A percentile compares a stretch with the other conserved stretches of the same genome.
Evolutionary conservation across 2,888 invertebrate genomes (phyloP).

Genomic region (Spodoptera exigua): DNA sequence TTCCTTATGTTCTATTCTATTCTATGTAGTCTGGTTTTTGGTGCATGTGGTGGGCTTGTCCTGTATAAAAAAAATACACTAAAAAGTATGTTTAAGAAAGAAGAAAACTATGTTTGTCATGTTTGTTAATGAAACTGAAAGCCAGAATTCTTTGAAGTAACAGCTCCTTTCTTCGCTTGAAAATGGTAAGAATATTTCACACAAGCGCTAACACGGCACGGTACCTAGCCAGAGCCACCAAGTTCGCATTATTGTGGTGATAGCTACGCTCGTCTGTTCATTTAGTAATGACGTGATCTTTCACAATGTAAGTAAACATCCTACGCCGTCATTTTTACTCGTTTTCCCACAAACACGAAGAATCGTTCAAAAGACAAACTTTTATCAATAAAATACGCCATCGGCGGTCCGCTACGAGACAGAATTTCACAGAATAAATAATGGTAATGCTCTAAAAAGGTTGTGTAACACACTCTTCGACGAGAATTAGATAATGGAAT

Average conservation of each 20-base stretch:
- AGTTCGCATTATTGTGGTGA: slow-evolving; percentile 15
- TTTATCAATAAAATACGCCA: slow-evolving; percentile 27
- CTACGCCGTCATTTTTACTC: slow-evolving; percentile 31
- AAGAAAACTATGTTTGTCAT: too few species aligned
- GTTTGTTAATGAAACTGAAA: too few species aligned
- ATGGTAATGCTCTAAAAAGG: slow-evolving; percentile 19
- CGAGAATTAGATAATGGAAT: slow-evolving; percentile 31
- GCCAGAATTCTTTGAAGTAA: too few species aligned
- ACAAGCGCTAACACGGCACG: too few species aligned
- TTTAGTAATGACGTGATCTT: slow-evolving; percentile 26
- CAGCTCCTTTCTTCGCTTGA: too few species aligned
- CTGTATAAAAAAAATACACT: too few species aligned
- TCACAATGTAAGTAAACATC: slow-evolving; percentile 47
- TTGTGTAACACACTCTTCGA: slow-evolving; percentile 7
- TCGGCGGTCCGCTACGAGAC: background rate
- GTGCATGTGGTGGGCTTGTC: too few species aligned
- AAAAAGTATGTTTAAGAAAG: too few species aligned
- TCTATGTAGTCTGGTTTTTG: too few species aligned
- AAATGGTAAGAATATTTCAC: too few species aligned
- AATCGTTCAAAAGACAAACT: background rate
- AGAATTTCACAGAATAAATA: slow-evolving; percentile 12
- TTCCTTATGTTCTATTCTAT: too few species aligned
- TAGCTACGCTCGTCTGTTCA: slow-evolving; percentile 12
- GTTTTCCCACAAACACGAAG: slow-evolving; percentile 35
- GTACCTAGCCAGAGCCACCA: too few species aligned